Evolutionary conservation across 2,888 invertebrate genomes (phyloP).

Genomic region (Rhagonycha lutea): DNA sequence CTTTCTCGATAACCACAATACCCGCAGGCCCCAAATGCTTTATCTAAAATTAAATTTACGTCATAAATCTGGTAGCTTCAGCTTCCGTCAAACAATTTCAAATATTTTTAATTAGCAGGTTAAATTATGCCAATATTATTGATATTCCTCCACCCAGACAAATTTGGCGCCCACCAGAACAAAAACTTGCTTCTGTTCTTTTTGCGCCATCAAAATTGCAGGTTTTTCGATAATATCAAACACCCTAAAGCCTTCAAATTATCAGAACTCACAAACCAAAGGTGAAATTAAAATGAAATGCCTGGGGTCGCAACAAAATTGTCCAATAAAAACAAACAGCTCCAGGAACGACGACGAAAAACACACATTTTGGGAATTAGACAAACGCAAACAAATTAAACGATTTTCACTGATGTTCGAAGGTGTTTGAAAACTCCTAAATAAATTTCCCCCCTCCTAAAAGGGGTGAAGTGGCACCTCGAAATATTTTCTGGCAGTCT

Average conservation of each 20-base stretch:
- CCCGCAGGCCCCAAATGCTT: neutral
- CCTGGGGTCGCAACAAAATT: neutral
- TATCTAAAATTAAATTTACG: neutral
- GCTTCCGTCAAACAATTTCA: neutral
- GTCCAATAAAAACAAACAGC: neutral
- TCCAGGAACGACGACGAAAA: neutral
- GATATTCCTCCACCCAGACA: neutral
- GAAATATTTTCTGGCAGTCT: no score
- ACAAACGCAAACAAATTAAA: neutral
- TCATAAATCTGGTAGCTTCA: neutral
- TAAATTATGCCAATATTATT: neutral
- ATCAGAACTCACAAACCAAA: neutral
- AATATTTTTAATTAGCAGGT: neutral
- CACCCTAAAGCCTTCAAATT: neutral
- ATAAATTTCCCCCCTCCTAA: no score
- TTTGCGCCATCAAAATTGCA: neutral
- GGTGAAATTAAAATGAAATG: neutral
- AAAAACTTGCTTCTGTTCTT: neutral
- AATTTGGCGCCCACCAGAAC: neutral
- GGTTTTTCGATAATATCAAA: neutral
- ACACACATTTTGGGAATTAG: neutral
- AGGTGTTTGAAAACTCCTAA: no score
- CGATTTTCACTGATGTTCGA: neutral
- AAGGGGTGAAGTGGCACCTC: no score
- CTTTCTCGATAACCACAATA: neutral